Percentiles rank a stretch among this genome's conserved stretches.
Evolutionary conservation across 2,888 invertebrate species (phyloP).

Genomic region (Neria commutata): DNA sequence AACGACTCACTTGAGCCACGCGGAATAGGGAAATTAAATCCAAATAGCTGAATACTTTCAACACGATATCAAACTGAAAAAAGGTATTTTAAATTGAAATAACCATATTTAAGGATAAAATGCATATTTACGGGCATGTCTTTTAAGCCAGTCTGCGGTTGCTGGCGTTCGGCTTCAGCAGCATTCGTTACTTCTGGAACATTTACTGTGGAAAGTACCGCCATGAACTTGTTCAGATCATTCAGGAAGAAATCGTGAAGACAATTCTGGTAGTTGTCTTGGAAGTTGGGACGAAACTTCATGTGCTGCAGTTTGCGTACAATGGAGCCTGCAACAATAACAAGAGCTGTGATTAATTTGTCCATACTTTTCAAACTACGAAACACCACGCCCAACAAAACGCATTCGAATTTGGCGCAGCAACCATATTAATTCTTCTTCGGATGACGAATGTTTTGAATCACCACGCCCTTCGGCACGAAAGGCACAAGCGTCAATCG

Average conservation of each 20-base stretch:
- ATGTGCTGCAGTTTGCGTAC: constrained; percentile 56
- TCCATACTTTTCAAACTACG: too few relatives aligned
- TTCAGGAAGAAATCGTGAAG: constrained; percentile 57
- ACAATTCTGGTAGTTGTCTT: constrained; percentile 48
- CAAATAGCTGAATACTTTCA: constrained; percentile 79
- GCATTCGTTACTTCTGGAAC: background rate
- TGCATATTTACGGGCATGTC: constrained; percentile 60
- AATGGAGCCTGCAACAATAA: constrained; percentile 52
- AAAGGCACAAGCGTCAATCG: too few relatives aligned
- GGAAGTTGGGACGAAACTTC: constrained; percentile 54
- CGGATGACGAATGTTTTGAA: too few relatives aligned
- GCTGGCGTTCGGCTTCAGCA: constrained; percentile 9
- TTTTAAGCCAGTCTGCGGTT: constrained; percentile 39
- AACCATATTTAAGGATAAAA: constrained; percentile 7
- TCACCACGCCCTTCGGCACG: too few relatives aligned
- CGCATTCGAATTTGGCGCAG: too few relatives aligned
- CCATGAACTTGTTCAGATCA: constrained; percentile 57
- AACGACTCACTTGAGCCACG: constrained; percentile 76
- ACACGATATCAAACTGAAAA: constrained; percentile 80
- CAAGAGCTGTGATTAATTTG: too few relatives aligned
- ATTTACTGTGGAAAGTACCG: constrained; percentile 15
- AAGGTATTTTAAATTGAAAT: background rate
- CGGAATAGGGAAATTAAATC: constrained; percentile 79
- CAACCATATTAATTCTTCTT: too few relatives aligned
- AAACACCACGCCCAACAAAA: too few relatives aligned